Conservation (phyloP, 1,140 invertebrate species). For the Anoplolepis gracilipes region DNA sequence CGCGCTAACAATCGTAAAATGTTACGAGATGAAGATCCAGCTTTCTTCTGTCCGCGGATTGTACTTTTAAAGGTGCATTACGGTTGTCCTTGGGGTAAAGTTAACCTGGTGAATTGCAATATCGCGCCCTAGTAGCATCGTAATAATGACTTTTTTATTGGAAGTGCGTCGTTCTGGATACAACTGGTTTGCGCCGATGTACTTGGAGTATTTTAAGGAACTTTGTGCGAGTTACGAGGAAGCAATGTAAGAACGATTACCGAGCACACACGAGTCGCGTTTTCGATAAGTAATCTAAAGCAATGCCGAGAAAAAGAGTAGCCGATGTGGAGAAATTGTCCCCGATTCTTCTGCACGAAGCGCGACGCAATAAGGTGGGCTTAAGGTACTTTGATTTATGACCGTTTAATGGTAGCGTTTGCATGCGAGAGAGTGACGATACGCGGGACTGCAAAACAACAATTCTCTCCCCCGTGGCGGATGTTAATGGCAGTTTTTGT, state of each 20-base stretch:
- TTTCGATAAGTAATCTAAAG: conserved; percentile 15
- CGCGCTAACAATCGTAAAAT: not conserved
- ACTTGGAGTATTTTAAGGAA: conserved; percentile 12
- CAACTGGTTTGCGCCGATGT: not conserved
- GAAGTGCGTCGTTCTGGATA: conserved; percentile 24
- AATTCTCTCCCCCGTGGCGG: conserved; percentile 48
- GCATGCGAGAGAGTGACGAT: conserved; percentile 53
- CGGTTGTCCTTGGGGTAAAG: conserved; percentile 19
- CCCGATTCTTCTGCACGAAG: conserved; percentile 6
- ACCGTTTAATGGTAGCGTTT: conserved; percentile 55
- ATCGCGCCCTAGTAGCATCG: not conserved
- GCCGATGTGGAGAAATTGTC: not conserved
- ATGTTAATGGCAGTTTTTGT: conserved; percentile 61
- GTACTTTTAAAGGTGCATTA: conserved; percentile 17
- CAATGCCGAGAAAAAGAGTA: not conserved
- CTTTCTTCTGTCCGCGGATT: conserved; percentile 6
- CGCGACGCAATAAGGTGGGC: conserved; percentile 42
- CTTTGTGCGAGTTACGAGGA: not conserved
- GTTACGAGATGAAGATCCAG: conserved; percentile 2
- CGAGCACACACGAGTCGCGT: not conserved
- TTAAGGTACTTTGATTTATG: conserved; percentile 56
- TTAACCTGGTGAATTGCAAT: conserved; percentile 32
- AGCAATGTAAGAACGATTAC: conserved; percentile 41
- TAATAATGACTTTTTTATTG: conserved; percentile 50
- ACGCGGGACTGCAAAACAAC: conserved; percentile 42